These are phyloP conservation scores for Cheilosia impressa DNA, from an alignment of 2,888 invertebrate genomes.

Conservation along the genomic window DNA sequence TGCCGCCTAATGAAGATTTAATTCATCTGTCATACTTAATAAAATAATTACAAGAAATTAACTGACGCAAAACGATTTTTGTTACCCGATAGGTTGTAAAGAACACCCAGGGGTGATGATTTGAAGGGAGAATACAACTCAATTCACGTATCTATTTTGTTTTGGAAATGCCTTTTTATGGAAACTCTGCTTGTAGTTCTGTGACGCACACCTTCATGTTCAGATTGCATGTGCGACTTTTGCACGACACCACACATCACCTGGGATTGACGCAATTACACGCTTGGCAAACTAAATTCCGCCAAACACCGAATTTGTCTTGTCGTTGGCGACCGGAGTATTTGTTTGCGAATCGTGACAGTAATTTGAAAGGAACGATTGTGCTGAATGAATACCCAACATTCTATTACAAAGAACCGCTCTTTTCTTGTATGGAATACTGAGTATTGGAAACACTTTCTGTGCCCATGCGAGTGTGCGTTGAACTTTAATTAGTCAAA, in stretches of 20 bases:
- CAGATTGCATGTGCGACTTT: conserved; percentile 3
- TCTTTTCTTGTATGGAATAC: conserved; percentile 49
- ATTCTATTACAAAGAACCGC: conserved; percentile 58
- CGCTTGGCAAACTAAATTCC: conserved; percentile 5
- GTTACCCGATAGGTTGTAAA: conserved; percentile 29
- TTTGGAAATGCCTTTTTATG: not conserved
- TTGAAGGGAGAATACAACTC: not conserved
- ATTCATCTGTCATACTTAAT: conserved; percentile 44
- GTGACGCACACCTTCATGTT: conserved; percentile 9
- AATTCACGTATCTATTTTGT: not conserved
- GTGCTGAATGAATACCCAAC: conserved; percentile 42
- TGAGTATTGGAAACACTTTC: conserved; percentile 19
- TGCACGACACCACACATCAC: conserved; percentile 14
- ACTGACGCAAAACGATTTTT: conserved; percentile 46
- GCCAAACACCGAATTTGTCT: conserved; percentile 31
- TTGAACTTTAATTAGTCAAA: conserved; percentile 28
- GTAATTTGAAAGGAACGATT: conserved; percentile 55
- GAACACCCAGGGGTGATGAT: not conserved
- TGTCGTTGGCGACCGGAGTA: conserved; percentile 2
- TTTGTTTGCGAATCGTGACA: conserved; percentile 59
- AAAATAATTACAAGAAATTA: conserved; percentile 46
- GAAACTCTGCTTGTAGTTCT: not conserved
- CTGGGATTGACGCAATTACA: conserved; percentile 19
- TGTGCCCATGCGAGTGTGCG: conserved; percentile 2
- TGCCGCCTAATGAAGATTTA: conserved; percentile 44